Evolutionary conservation across 2,113 vertebrate species (phyloP).

Genomic region (Caranx melampygus): DNA sequence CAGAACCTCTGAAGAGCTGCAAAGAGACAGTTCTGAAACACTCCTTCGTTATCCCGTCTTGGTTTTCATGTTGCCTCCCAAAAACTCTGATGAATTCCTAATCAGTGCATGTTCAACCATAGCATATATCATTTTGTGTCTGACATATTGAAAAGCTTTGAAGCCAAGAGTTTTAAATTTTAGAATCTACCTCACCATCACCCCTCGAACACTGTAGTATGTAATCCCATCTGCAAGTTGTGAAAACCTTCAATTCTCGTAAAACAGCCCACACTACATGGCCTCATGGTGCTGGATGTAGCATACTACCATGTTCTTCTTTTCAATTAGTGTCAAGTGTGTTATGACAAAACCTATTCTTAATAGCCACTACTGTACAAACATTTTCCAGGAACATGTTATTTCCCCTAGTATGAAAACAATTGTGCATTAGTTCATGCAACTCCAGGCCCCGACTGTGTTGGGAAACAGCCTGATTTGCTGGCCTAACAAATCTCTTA

Average conservation of each 20-base stretch:
- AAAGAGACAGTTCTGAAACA: not conserved
- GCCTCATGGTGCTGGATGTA: too few species aligned
- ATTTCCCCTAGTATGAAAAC: not conserved
- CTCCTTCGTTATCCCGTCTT: not conserved
- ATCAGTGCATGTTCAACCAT: not conserved
- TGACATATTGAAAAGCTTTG: not conserved
- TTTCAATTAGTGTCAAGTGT: not conserved
- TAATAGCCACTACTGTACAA: not conserved
- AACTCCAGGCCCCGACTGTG: too few species aligned
- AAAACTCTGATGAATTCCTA: not conserved
- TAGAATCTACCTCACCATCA: not conserved
- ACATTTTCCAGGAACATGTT: not conserved
- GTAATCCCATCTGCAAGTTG: not conserved
- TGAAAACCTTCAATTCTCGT: not conserved
- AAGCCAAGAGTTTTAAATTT: not conserved
- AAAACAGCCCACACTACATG: not conserved
- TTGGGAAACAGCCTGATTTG: not conserved
- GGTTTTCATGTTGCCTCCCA: not conserved
- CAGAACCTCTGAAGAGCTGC: not conserved
- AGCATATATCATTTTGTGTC: not conserved
- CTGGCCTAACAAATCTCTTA: not conserved
- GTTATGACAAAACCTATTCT: not conserved
- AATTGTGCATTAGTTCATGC: not conserved
- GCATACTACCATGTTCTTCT: not conserved
- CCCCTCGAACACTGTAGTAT: not conserved